Base-by-base conservation (phyloP, 2,113 vertebrate genomes). In the Daboia siamensis region DNA sequence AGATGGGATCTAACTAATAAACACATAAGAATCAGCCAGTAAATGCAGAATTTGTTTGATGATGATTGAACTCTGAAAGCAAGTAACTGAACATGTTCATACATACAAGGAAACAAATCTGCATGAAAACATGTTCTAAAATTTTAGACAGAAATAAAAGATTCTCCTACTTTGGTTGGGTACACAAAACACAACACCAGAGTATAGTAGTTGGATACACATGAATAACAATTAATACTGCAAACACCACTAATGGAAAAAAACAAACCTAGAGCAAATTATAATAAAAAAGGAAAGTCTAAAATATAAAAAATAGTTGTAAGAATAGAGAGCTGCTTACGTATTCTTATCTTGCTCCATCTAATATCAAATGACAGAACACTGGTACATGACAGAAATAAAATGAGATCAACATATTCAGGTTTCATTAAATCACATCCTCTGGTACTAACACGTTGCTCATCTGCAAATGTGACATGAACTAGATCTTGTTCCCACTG, bases 251-350 rank as follows among this genome's bases (percentile, higher is more conserved):
- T 91, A 7, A 12, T 9, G 46, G 33, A 13, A 89, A 51, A 51
- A 88, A 91, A 84, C 54, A 87, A 84, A 23, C 89, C 94, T 87
- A 89, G 21, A 95, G 89, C 54, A 91, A 94, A 94, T 91, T 86
- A 12, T 84, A 92, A 92, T 95, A 95, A 93, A 89, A 88, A 94
- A 94, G 59, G 86, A 88, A 89, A 90, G 94, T 44, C 54, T 89
- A 95, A 95, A 94, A 95, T 96, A 52, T 90, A 87, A 59, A 87
- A 92, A 92, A 55, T 51, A 64, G 26, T 54, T 48, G 54, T 33
- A 74, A 92, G n/a, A 87, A 52, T 33, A 74, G 7, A 11, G 11
- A 87, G 44, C 6, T 69, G 33, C 52, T 92, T 74, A 64, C 15
- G n/a, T 88, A 92, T 74, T 88, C 61, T 74, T 87, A 88, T 88